phyloP scores from a whole-genome alignment of 2,797 vertebrate species.

The Sebastes hubbsi region DNA sequence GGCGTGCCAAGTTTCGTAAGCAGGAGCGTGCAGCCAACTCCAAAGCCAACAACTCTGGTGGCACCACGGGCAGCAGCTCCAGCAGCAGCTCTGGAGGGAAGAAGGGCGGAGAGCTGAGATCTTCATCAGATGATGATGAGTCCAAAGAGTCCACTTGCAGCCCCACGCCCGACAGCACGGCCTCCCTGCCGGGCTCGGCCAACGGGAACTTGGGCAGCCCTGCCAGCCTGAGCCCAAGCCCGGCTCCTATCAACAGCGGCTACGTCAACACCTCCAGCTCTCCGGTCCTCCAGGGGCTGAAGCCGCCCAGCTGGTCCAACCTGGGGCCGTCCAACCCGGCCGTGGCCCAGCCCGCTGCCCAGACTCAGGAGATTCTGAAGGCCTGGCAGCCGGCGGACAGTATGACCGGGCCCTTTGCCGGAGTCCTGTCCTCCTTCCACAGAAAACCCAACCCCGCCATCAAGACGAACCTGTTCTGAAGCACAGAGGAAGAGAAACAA shows the following conservation, averaged over 20 bases:
- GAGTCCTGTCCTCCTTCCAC: constrained; percentile 95
- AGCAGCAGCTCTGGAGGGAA: constrained; percentile 69
- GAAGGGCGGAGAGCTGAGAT: constrained; percentile 88
- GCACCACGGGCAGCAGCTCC: constrained; percentile 51
- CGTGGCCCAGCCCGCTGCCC: constrained; percentile 78
- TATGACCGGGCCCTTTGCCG: constrained; percentile 92
- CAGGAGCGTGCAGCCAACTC: constrained; percentile 92
- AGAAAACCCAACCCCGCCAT: constrained; percentile 90
- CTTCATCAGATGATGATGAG: constrained; percentile 94
- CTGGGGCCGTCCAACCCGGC: constrained; percentile 84
- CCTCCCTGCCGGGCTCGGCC: constrained; percentile 87
- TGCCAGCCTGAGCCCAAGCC: constrained; percentile 90
- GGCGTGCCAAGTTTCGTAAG: constrained; percentile 92
- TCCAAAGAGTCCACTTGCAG: constrained; percentile 97
- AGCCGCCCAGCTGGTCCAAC: constrained; percentile 88
- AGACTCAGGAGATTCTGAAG: constrained; percentile 91
- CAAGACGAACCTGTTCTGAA: constrained; percentile 95
- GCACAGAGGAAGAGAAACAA: constrained; percentile 50
- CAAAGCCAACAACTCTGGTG: constrained; percentile 79
- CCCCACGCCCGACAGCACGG: constrained; percentile 96
- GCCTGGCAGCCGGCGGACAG: constrained; percentile 95
- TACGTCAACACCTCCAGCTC: constrained; percentile 82
- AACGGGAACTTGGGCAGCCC: constrained; percentile 87
- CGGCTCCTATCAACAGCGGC: constrained; percentile 76
- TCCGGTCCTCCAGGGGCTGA: constrained; percentile 87